Evolutionary conservation across 2,113 vertebrate genomes (phyloP), one percentile per base, ranked within the genome.

Genomic region (Eidolon helvum): DNA sequence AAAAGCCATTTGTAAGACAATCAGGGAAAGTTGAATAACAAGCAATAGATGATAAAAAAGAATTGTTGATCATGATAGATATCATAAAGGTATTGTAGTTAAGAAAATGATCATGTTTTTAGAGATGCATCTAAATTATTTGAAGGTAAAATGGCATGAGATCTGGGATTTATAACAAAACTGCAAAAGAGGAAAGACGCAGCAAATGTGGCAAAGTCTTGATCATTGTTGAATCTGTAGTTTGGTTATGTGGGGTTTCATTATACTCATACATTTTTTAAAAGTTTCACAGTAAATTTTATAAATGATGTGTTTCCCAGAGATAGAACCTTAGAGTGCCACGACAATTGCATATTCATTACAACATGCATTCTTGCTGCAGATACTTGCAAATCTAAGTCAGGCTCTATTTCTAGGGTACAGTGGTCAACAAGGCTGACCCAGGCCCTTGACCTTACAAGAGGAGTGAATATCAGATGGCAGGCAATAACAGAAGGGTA

Each of bases 1-100:
- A 78, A 53, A 43, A 65, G 8, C 8, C 55, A 53, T 71, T 57
- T 43, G 74, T 48, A 38, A 88, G n/a, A 55, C 18, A 69, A 55
- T 35, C 19, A 7, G 63, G 55, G 14, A 68, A 86, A 92, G 75
- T n/a, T 24, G 50, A 94, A 92, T 45, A 65, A 38, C 59, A 66
- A 35, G 10, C 38, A 78, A 48, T 22, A 80, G 21, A 40, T 61
- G 22, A 38, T 4, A 30, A n/a, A 38, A 89, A 79, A 11, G 45
- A 79, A 48, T 11, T 16, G 19, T 68, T 48, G 38, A 79, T 57
- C 65, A 30, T 79, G 15, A 21, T 59, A 78, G n/a, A 1, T 35
- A 3, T 63, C 33, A 75, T 35, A 45, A 80, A 21, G 12, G 2
- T 2, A 61, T 79, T 50, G 26, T 4, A 19, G 35, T 55, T 83